Evolutionary conservation across 1,140 invertebrate genomes (phyloP).

Genomic region (Dufourea novaeangliae): DNA sequence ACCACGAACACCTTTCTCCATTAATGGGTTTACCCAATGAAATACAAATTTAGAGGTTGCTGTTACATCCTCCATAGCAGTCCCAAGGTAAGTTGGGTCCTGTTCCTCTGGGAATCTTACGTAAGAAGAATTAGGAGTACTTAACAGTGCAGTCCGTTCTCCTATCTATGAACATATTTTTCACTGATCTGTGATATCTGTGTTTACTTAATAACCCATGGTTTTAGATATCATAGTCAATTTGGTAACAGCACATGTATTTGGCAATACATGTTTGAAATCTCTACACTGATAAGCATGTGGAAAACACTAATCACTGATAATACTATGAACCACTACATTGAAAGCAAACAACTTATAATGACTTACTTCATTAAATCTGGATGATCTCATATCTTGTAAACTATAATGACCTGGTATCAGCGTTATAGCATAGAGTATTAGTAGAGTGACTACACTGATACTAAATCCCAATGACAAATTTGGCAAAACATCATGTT

Average conservation of each 20-base stretch:
- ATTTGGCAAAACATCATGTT: constrained; percentile 71
- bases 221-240: constrained; percentile 45
- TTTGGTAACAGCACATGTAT: constrained; percentile 18
- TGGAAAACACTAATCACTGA: constrained; percentile 27
- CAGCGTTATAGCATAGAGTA: constrained; percentile 85
- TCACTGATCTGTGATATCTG: constrained; percentile 48
- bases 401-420: constrained; percentile 81
- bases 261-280: constrained; percentile 20
- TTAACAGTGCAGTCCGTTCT: constrained; percentile 78
- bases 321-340: constrained; percentile 10
- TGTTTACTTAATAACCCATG: constrained; percentile 53
- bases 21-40: constrained; percentile 93
- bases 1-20: constrained; percentile 90
- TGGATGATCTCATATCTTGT: constrained; percentile 62
- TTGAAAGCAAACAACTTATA: constrained; percentile 48
- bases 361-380: constrained; percentile 82
- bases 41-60: constrained; percentile 90
- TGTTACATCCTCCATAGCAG: constrained; percentile 89
- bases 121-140: constrained; percentile 79
- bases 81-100: constrained; percentile 87
- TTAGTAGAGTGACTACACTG: constrained; percentile 72
- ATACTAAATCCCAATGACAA: constrained; percentile 78
- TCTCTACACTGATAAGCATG: constrained; percentile 27
- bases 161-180: constrained; percentile 74
- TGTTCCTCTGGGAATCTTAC: constrained; percentile 85